Conservation (phyloP, 2,888 invertebrate genomes). For the Drosophila paracracens region DNA sequence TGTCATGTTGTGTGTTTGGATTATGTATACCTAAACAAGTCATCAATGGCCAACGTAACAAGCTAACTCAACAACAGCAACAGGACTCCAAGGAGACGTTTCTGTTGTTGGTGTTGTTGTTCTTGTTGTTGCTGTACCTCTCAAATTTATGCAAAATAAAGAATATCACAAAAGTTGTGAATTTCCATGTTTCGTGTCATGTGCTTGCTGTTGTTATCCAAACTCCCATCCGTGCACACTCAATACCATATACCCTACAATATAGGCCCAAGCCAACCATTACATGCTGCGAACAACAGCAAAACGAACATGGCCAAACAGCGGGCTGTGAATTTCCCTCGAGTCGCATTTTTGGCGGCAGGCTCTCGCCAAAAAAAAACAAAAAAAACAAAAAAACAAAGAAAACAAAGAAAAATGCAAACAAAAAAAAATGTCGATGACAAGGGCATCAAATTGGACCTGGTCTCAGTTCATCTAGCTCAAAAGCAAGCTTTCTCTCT, state of each 20-base stretch:
- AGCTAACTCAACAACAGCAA: slow-evolving; percentile 27
- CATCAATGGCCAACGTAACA: slow-evolving; percentile 63
- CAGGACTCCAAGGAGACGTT: slow-evolving; percentile 41
- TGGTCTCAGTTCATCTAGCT: slow-evolving; percentile 15
- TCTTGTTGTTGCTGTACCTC: slow-evolving; percentile 2
- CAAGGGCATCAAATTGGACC: slow-evolving; percentile 58
- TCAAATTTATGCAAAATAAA: slow-evolving; percentile 76
- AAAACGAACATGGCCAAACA: slow-evolving; percentile 43
- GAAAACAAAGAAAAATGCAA: slow-evolving; percentile 1
- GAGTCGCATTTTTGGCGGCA: slow-evolving; percentile 64
- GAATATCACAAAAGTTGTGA: slow-evolving; percentile 76
- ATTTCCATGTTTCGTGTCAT: slow-evolving; percentile 57
- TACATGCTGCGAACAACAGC: slow-evolving; percentile 29
- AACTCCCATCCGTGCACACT: background rate
- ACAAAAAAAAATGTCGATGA: slow-evolving; percentile 33
- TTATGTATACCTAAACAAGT: slow-evolving; percentile 56
- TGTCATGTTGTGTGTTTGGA: slow-evolving; percentile 48
- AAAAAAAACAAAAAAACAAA: background rate
- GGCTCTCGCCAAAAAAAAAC: slow-evolving; percentile 3
- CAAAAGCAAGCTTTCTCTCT: slow-evolving; percentile 4
- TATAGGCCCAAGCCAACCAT: slow-evolving; percentile 21
- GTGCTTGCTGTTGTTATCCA: slow-evolving; percentile 52
- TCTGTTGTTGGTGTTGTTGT: slow-evolving; percentile 2
- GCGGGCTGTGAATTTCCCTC: slow-evolving; percentile 68
- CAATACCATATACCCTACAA: background rate